Evolutionary conservation across 2,888 invertebrate species (phyloP).

Genomic region (Harpalus rufipes): DNA sequence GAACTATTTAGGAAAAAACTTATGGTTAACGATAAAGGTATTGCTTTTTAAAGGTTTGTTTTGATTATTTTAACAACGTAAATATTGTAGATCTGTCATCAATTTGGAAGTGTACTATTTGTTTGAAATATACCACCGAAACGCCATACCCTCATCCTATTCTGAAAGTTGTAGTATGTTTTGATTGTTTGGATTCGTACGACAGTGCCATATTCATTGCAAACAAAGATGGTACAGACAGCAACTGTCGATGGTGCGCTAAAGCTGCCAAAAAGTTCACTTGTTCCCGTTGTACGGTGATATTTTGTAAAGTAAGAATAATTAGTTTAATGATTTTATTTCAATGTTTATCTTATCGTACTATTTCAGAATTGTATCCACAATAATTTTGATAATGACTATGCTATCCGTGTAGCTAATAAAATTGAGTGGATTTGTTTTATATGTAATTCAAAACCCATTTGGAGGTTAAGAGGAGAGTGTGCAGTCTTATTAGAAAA

Average conservation of each 20-base stretch:
- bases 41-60: not conserved
- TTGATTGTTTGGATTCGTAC: slow-evolving; percentile 40
- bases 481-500: slow-evolving; percentile 22
- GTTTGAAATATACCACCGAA: slow-evolving; percentile 5
- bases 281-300: slow-evolving; percentile 53
- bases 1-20: slow-evolving; percentile 60
- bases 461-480: slow-evolving; percentile 48
- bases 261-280: slow-evolving; percentile 42
- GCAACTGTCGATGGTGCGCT: slow-evolving; percentile 57
- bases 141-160: slow-evolving; percentile 53
- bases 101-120: slow-evolving; percentile 51
- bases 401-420: not conserved
- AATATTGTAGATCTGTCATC: not conserved
- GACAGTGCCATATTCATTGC: slow-evolving; percentile 17
- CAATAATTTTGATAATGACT: slow-evolving; percentile 47
- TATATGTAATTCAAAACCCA: slow-evolving; percentile 58
- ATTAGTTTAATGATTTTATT: not conserved
- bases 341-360: slow-evolving; percentile 2
- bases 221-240: slow-evolving; percentile 51
- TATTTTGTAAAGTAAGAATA: slow-evolving; percentile 60
- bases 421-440: slow-evolving; percentile 49
- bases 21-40: slow-evolving; percentile 6
- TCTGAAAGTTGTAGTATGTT: slow-evolving; percentile 47
- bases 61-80: not conserved
- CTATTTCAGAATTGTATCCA: slow-evolving; percentile 52